Base-by-base conservation (phyloP, 2,888 invertebrate species). In the Cecidostiba fungosa region DNA sequence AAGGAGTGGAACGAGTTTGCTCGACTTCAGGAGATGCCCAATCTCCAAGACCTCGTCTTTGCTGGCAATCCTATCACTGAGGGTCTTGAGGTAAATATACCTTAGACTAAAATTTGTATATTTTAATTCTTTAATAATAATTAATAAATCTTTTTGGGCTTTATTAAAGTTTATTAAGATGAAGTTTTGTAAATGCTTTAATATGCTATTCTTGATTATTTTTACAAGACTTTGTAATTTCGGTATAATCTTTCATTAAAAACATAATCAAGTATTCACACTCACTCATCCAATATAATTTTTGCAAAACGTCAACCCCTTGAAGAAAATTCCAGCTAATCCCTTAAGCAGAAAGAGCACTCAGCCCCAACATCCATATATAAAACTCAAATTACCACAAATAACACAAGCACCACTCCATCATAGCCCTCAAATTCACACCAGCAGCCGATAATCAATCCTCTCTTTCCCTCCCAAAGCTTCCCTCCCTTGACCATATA, bases 1-100 rank as follows among this genome's bases (percentile, higher is more conserved):
- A 97, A 97, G 91, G 98, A 98, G 86, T 98, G 98, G 98, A 95
- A 94, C 14, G 98, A 98, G 92, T 97, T 98, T 89, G 95, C 95
- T 89, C 97, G 97, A 90, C 94, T 98, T 3, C 96, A 95, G 54
- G 96, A 97, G 85, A 92, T 97, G 6, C 95, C 95, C 0, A 94
- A 94, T 39, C 92, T 97, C 6, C 95, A 96, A 91, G 98, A 99
- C 89, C 94, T 99, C 0, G 94, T 98, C 0, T 97, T 98, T 91
- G 95, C 96, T 6, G 98, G 96, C 91, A 94, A 94, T 91, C 94
- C 94, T 29, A 88, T 94, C 8, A 92, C 92, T 84, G 94, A 94
- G 69, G 91, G 91, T 47, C 88, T 91, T n/a, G 94, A 94, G 89
- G 94, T 90, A 83, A 59, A 59, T n/a, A n/a, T 1, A n/a, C 32